Evolutionary conservation across 2,113 vertebrate genomes (phyloP).

Genomic region (Bufo gargarizans): DNA sequence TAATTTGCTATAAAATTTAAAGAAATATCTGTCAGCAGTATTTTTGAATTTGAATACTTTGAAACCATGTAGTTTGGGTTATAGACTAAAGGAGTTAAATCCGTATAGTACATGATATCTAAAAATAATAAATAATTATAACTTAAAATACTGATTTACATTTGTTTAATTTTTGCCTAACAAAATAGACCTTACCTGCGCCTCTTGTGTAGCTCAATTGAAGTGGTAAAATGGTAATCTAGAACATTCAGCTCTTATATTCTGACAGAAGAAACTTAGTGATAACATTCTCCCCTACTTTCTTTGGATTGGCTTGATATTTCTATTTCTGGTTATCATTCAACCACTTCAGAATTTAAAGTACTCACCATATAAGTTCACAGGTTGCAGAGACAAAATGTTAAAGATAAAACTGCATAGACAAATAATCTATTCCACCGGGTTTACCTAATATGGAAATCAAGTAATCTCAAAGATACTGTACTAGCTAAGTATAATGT

Average conservation of each 20-base stretch:
- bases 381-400: neutral
- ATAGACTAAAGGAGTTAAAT: too few relatives aligned
- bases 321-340: constrained; percentile 45
- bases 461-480: too few relatives aligned
- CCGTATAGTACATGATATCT: too few relatives aligned
- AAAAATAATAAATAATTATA: too few relatives aligned
- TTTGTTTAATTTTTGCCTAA: too few relatives aligned
- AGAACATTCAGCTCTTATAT: neutral
- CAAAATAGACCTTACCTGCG: neutral
- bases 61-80: too few relatives aligned
- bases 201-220: neutral
- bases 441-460: neutral
- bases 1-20: too few relatives aligned
- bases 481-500: too few relatives aligned
- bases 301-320: neutral
- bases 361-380: constrained; percentile 26
- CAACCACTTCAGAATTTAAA: neutral
- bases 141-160: too few relatives aligned
- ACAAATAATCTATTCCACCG: neutral
- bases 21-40: too few relatives aligned
- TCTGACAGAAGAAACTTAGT: neutral
- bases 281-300: neutral
- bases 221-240: neutral
- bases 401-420: neutral
- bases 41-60: too few relatives aligned